Conservation (phyloP, 2,797 vertebrate species). For the Sus cebifrons region DNA sequence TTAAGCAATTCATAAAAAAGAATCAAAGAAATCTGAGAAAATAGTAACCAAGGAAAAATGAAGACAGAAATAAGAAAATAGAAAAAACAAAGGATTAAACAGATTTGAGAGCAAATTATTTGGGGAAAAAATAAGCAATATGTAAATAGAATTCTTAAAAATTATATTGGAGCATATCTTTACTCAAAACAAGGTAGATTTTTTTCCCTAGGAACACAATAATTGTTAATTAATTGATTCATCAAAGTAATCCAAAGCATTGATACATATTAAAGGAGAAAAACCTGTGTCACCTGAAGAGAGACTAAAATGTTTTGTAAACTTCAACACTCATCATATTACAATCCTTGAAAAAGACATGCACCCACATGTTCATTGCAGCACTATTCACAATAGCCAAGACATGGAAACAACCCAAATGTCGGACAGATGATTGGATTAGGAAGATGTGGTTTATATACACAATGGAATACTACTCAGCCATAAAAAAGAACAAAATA, state of each 20-base stretch:
- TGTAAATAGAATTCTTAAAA: slow-evolving; percentile 26
- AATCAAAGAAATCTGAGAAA: slow-evolving; percentile 21
- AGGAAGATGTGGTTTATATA: no score
- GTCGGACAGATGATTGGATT: no score
- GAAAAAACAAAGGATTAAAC: background rate
- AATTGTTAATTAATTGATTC: background rate
- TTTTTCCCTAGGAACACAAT: background rate
- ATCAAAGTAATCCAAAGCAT: background rate
- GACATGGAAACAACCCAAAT: no score
- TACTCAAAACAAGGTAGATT: background rate
- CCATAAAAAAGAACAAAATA: no score
- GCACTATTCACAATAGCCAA: no score
- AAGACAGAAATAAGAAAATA: background rate
- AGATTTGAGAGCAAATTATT: background rate
- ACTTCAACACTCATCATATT: background rate
- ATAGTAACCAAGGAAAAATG: background rate
- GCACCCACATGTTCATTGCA: no score
- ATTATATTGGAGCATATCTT: background rate
- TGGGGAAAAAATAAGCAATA: background rate
- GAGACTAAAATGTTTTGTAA: background rate
- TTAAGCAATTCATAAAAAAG: slow-evolving; percentile 16
- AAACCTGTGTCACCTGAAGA: background rate
- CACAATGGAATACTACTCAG: no score
- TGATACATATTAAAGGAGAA: slow-evolving; percentile 35
- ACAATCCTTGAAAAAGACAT: no score